Conservation (phyloP, 2,113 vertebrate genomes). For the Pedionomus torquatus region DNA sequence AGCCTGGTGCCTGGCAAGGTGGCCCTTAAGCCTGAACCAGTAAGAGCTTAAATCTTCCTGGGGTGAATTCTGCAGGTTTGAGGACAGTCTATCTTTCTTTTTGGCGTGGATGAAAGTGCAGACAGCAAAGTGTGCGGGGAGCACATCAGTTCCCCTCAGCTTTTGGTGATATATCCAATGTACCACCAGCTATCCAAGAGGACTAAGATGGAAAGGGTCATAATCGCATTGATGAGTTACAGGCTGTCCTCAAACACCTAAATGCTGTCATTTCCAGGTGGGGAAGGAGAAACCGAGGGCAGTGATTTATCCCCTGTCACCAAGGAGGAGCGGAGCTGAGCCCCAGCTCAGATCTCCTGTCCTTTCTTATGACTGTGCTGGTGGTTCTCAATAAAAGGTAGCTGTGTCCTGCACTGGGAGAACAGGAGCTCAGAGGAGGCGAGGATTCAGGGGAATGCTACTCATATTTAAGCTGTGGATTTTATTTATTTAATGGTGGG, state of each 20-base stretch:
- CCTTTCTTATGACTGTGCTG: rapidly evolving
- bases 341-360: neutral
- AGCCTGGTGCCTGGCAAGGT: neutral
- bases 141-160: neutral
- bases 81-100: neutral
- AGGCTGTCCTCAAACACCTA: neutral
- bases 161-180: neutral
- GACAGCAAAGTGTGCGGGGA: neutral
- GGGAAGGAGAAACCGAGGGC: neutral
- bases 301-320: neutral
- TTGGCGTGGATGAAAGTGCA: neutral
- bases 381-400: neutral
- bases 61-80: neutral
- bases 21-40: neutral
- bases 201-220: neutral
- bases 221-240: neutral
- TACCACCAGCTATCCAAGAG: neutral
- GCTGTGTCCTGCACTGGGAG: neutral
- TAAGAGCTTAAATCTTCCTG: neutral
- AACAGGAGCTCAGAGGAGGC: neutral
- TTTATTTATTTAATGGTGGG: neutral
- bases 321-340: neutral
- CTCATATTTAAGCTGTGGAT: neutral
- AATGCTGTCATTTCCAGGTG: neutral
- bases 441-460: neutral